Evolutionary conservation across 2,888 invertebrate genomes (phyloP).

Genomic region (Byasa hedistus): DNA sequence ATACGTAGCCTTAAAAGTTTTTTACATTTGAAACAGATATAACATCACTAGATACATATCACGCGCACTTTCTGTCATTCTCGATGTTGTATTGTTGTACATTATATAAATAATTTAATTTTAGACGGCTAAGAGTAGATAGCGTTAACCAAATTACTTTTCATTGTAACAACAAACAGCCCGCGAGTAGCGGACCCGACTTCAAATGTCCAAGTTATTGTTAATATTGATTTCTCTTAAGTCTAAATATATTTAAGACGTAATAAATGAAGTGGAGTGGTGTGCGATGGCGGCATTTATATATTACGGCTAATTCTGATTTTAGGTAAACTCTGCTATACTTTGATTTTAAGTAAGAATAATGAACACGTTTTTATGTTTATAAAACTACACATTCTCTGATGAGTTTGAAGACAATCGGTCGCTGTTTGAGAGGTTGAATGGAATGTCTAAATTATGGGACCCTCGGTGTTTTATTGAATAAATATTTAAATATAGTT

Average conservation of each 20-base stretch:
- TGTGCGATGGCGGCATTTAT: neutral
- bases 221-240: conserved; percentile 12
- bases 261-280: conserved; percentile 1
- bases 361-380: too few relatives aligned
- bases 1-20: conserved; percentile 56
- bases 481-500: conserved; percentile 22
- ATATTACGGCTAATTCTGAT: too few relatives aligned
- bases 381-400: too few relatives aligned
- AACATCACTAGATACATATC: conserved; percentile 73
- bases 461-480: conserved; percentile 33
- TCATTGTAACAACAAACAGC: conserved; percentile 11
- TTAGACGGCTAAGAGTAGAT: conserved; percentile 38
- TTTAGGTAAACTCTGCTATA: too few relatives aligned
- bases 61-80: conserved; percentile 74
- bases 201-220: conserved; percentile 24
- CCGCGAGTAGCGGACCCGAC: conserved; percentile 12
- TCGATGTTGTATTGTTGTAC: conserved; percentile 64
- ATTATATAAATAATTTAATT: conserved; percentile 38
- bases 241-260: conserved; percentile 7
- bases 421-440: neutral
- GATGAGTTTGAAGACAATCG: too few relatives aligned
- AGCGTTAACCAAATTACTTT: conserved; percentile 40
- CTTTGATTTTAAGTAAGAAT: too few relatives aligned
- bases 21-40: conserved; percentile 59
- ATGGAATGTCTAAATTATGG: conserved; percentile 33